Base-by-base conservation (phyloP, 23 tunicate species). In the Halocynthia aurantium region DNA sequence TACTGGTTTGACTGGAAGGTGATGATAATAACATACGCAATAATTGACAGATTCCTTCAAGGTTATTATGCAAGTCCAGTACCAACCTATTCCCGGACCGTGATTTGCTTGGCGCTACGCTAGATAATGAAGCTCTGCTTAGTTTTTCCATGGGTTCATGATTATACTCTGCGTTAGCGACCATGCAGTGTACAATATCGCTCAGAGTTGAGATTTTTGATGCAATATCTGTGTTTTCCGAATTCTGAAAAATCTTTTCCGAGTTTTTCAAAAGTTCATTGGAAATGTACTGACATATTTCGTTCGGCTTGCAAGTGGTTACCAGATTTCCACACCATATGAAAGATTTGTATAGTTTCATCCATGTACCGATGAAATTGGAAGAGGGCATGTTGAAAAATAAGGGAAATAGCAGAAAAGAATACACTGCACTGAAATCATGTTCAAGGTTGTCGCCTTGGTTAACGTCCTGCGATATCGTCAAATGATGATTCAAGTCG, bases 391-490 rank as follows among this genome's bases (percentile, higher is more conserved):
- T 44, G 13, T 73, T 53, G 44, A 82, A 57, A 11, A 11, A 8
- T 6, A 71, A 9, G 0, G 93, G 93, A 61, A 77, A 87, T 7
- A 82, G 64, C 7, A 87, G 71, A n/a, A 58, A 57, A 6, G 57
- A 61, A 63, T 87, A 82, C 40, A 87, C 49, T 9, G 86, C 57
- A 19, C 86, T 11, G 55, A 87, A 87, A 55, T 77, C 93, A 51
- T 87, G 86, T 17, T 87, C 93, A 22, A 87, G 57, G 72, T 78
- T 87, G 73, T 87, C 93, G 6, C 93, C 93, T 55, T 87, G 87
- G 65, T 87, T 87, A 8, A 82, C 70, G 53, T 82, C 72, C 52
- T 74, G 78, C 8, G 78, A 52, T 54, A 54, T 55, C 22, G 19
- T 13, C 20, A 74, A 17, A 54, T 74, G 78, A 12, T 55, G 51